These are phyloP conservation scores for Gracilinanus agilis DNA, from an alignment of 2,113 vertebrate genomes.

Conservation along the genomic window DNA sequence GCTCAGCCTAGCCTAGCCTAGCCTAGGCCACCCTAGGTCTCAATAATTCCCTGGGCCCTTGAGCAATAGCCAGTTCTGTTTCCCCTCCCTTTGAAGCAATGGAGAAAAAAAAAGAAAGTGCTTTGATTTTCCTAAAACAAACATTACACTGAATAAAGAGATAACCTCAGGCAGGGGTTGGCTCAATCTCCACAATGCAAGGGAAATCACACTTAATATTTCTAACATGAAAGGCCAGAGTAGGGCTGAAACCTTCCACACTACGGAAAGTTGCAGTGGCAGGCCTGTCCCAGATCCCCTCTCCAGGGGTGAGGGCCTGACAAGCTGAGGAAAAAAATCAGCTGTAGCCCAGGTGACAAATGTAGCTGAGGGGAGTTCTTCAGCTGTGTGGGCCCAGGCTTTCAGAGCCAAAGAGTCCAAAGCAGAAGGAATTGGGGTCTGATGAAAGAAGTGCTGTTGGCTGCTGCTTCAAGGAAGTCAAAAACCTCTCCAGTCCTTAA, in stretches of 20 bases:
- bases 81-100: slow-evolving; percentile 60
- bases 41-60: neutral
- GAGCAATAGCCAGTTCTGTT: neutral
- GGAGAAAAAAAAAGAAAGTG: slow-evolving; percentile 44
- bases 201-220: slow-evolving; percentile 81
- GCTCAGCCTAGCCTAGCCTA: neutral
- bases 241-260: fast-evolving
- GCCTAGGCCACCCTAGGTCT: neutral
- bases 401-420: neutral
- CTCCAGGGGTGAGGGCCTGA: neutral
- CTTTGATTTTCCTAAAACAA: slow-evolving; percentile 77
- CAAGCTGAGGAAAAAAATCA: neutral
- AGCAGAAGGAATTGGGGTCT: neutral
- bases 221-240: neutral
- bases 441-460: neutral
- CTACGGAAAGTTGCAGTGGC: neutral
- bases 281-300: neutral
- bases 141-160: slow-evolving; percentile 41
- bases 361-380: neutral
- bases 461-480: neutral
- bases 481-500: neutral
- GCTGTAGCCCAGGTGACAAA: neutral
- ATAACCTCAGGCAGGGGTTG: slow-evolving; percentile 52
- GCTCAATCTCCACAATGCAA: neutral
- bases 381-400: fast-evolving